These are phyloP conservation scores for Gasteruption jaculator DNA, from an alignment of 2,888 invertebrate genomes.

Conservation along the genomic window DNA sequence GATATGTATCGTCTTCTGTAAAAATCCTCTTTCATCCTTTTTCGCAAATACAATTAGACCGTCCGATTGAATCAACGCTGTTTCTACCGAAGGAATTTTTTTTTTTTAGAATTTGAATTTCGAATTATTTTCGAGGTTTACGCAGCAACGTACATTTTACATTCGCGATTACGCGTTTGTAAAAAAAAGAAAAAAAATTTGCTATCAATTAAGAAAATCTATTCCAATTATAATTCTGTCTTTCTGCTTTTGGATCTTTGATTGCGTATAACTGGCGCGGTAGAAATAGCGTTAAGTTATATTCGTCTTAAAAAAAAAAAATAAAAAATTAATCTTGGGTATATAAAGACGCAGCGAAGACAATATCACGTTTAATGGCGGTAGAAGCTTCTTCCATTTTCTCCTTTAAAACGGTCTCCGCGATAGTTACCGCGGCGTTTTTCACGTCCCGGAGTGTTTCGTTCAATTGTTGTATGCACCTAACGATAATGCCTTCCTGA, in stretches of 20 bases:
- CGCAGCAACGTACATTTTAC: background rate
- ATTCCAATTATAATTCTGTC: too few species aligned
- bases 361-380: conserved; percentile 94
- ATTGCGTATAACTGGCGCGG: too few species aligned
- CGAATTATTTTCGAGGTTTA: background rate
- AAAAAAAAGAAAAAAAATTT: too few species aligned
- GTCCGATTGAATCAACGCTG: too few species aligned
- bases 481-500: conserved; percentile 96
- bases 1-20: background rate
- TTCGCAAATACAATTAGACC: too few species aligned
- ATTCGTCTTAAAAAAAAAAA: background rate
- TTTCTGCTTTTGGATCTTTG: too few species aligned
- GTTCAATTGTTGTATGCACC: conserved; percentile 93
- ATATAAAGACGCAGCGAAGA: conserved; percentile 95
- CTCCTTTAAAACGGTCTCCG: conserved; percentile 83
- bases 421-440: conserved; percentile 89
- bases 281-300: background rate
- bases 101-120: too few species aligned
- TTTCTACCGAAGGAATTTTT: too few species aligned
- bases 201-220: too few species aligned
- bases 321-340: conserved; percentile 55
- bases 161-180: too few species aligned
- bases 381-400: conserved; percentile 95
- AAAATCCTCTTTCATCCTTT: background rate
- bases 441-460: conserved; percentile 88